These are phyloP conservation scores for Erithacus rubecula DNA, from an alignment of 2,797 vertebrate species.

Conservation along the genomic window DNA sequence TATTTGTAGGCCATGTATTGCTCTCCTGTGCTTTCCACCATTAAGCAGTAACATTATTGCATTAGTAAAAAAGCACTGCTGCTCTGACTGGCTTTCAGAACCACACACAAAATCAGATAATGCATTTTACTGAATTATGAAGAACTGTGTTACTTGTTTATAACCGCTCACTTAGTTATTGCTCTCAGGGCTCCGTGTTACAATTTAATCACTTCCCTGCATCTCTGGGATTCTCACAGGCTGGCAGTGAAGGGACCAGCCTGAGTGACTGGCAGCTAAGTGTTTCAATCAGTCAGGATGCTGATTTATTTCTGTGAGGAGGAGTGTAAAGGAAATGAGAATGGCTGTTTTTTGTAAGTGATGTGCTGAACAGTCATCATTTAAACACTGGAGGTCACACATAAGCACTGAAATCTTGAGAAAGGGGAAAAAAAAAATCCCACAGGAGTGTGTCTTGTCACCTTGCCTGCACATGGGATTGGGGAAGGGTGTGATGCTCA, in stretches of 20 bases:
- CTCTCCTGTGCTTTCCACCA: slow-evolving; percentile 31
- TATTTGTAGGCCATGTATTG: not conserved
- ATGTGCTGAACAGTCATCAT: not conserved
- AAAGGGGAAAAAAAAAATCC: not conserved
- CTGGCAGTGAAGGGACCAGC: not conserved
- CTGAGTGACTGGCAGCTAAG: slow-evolving; percentile 6
- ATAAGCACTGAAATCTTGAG: slow-evolving; percentile 1
- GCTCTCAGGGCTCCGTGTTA: slow-evolving; percentile 11
- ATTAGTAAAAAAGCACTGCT: slow-evolving; percentile 20
- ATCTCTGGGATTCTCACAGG: not conserved
- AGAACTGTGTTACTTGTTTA: slow-evolving; percentile 25
- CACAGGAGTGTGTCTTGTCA: not conserved
- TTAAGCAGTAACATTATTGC: slow-evolving; percentile 29
- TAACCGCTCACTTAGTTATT: slow-evolving; percentile 39
- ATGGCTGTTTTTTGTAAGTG: not conserved
- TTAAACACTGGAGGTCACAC: slow-evolving; percentile 45
- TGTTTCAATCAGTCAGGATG: slow-evolving; percentile 32
- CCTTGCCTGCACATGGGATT: not conserved
- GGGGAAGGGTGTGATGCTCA: not conserved
- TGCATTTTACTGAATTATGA: slow-evolving; percentile 1
- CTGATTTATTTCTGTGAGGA: slow-evolving; percentile 68
- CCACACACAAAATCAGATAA: not conserved
- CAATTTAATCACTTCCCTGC: slow-evolving; percentile 45
- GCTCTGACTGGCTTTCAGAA: not conserved
- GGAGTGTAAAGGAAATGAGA: slow-evolving; percentile 36